A percentile compares a stretch with the other conserved stretches of the same genome.
Conservation (phyloP, 2,888 invertebrate species). For the Lasioglossum figueresi region DNA sequence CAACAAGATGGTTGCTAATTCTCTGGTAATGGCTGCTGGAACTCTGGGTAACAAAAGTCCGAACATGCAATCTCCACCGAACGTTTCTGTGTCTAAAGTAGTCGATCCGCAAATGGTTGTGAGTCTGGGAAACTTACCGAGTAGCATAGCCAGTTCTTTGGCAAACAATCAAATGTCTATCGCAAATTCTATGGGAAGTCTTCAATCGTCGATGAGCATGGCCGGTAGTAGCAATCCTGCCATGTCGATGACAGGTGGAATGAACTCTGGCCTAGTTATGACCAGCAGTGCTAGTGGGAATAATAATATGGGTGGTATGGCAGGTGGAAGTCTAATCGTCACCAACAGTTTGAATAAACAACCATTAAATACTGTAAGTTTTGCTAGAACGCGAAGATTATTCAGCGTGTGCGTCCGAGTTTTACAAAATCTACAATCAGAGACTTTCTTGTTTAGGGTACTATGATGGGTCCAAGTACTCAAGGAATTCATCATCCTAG, state of each 20-base stretch:
- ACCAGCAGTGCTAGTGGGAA: slow-evolving; percentile 89
- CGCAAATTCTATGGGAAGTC: slow-evolving; percentile 83
- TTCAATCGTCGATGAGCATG: slow-evolving; percentile 88
- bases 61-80: slow-evolving; percentile 93
- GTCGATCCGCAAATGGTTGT: slow-evolving; percentile 87
- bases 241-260: slow-evolving; percentile 82
- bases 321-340: slow-evolving; percentile 90
- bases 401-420: background rate
- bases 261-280: slow-evolving; percentile 90
- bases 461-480: slow-evolving; percentile 86
- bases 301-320: slow-evolving; percentile 86
- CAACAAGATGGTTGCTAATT: slow-evolving; percentile 89
- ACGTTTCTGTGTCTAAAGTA: slow-evolving; percentile 90
- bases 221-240: slow-evolving; percentile 79
- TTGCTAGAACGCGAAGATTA: background rate
- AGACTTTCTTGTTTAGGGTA: slow-evolving; percentile 75
- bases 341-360: slow-evolving; percentile 91
- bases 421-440: background rate
- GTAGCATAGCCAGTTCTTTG: slow-evolving; percentile 85
- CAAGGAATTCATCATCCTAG: slow-evolving; percentile 83
- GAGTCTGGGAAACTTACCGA: slow-evolving; percentile 86
- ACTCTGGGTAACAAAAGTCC: slow-evolving; percentile 93
- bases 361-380: slow-evolving; percentile 84
- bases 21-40: slow-evolving; percentile 90
- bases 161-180: slow-evolving; percentile 84